A percentile compares a stretch with the other conserved stretches of the same genome.
phyloP scores from a whole-genome alignment of 2,888 invertebrate genomes.

The Amphipoea oculea region DNA sequence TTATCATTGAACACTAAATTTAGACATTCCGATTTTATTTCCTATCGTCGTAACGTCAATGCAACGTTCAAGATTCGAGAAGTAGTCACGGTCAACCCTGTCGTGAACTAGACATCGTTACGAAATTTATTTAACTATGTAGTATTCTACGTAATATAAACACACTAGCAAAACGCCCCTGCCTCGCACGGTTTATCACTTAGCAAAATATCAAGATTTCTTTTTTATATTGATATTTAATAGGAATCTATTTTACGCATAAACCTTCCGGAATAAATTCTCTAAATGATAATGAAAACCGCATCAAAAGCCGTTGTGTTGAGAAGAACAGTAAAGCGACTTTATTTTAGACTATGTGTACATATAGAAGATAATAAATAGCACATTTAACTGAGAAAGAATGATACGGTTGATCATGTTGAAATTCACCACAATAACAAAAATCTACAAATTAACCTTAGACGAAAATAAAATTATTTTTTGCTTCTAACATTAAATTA shows the following conservation, averaged over 20 bases:
- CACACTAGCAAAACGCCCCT: background rate
- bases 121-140: conserved; percentile 37
- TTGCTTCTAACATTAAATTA: background rate
- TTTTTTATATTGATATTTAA: background rate
- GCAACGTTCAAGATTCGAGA: conserved; percentile 49
- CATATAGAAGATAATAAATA: background rate
- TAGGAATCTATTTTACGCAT: background rate
- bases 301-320: background rate
- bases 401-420: background rate
- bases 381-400: conserved; percentile 1
- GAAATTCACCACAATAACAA: background rate
- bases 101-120: conserved; percentile 47
- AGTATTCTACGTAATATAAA: conserved; percentile 8
- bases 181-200: background rate
- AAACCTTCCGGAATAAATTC: background rate
- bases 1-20: conserved; percentile 51
- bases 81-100: conserved; percentile 55
- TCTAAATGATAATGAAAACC: background rate
- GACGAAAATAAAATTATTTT: background rate
- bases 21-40: conserved; percentile 47
- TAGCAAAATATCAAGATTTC: background rate
- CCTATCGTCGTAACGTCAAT: conserved; percentile 48
- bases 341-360: background rate
- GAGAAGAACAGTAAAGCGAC: background rate
- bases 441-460: background rate